These are phyloP conservation scores for Euclidia mi DNA, from an alignment of 2,888 invertebrate genomes.

Conservation along the genomic window DNA sequence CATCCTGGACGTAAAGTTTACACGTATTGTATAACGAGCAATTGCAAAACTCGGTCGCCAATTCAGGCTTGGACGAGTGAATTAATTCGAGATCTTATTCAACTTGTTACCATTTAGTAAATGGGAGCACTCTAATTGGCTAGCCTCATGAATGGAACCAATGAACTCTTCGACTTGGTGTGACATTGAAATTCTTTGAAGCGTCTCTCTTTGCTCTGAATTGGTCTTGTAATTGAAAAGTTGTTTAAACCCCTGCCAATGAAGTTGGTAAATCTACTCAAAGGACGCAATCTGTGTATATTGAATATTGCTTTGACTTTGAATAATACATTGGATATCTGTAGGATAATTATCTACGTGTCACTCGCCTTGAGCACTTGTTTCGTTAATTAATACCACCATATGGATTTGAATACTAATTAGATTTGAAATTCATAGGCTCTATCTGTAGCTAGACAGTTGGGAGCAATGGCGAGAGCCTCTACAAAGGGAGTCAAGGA, in stretches of 20 bases:
- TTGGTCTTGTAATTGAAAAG: constrained; percentile 39
- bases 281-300: neutral
- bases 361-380: neutral
- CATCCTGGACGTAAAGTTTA: constrained; percentile 42
- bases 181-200: constrained; percentile 41
- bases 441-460: constrained; percentile 90
- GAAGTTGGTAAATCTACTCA: neutral
- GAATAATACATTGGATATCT: no score
- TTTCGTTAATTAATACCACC: neutral
- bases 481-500: constrained; percentile 91
- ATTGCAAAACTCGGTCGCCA: constrained; percentile 54
- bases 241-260: neutral
- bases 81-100: constrained; percentile 60
- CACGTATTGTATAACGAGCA: constrained; percentile 43
- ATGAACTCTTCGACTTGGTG: constrained; percentile 33
- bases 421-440: constrained; percentile 78
- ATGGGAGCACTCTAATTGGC: constrained; percentile 52
- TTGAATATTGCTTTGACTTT: no score
- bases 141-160: constrained; percentile 42
- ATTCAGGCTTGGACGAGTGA: constrained; percentile 46
- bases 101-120: constrained; percentile 53
- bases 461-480: constrained; percentile 90
- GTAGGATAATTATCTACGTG: no score
- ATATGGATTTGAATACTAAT: neutral
- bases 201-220: constrained; percentile 23